These are phyloP conservation scores for Autographa pulchrina DNA, from an alignment of 2,888 invertebrate species.

Conservation along the genomic window DNA sequence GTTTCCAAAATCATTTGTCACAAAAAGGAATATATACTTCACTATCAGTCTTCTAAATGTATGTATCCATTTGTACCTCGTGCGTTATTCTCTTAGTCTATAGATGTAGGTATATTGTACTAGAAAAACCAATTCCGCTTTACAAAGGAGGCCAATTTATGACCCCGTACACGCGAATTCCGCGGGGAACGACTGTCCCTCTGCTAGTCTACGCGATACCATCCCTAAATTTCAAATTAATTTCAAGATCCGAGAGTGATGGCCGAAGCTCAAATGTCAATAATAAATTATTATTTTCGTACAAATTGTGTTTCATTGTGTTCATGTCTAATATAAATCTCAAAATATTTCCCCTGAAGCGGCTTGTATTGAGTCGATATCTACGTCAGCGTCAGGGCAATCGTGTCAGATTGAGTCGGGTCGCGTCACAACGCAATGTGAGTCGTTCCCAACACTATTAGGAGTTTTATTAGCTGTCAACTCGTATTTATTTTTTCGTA, in stretches of 20 bases:
- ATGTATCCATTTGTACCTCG: constrained; percentile 51
- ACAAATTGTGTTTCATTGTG: constrained; percentile 63
- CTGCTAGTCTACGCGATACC: constrained; percentile 40
- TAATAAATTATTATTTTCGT: constrained; percentile 57
- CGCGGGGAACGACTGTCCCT: constrained; percentile 51
- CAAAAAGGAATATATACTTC: not conserved
- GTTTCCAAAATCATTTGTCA: constrained; percentile 18
- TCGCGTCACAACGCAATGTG: constrained; percentile 70
- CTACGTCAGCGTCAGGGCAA: constrained; percentile 67
- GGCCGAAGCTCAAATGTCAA: constrained; percentile 56
- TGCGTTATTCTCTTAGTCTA: constrained; percentile 61
- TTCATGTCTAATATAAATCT: constrained; percentile 64
- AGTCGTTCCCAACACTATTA: constrained; percentile 69
- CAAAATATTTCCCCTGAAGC: constrained; percentile 60
- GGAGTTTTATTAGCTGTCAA: constrained; percentile 80
- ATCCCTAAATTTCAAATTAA: constrained; percentile 65
- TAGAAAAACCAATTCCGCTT: constrained; percentile 81
- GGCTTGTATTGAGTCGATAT: constrained; percentile 60
- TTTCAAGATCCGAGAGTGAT: constrained; percentile 64
- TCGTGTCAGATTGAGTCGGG: constrained; percentile 76
- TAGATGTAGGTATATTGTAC: constrained; percentile 67
- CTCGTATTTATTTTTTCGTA: constrained; percentile 63
- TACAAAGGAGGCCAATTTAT: constrained; percentile 82
- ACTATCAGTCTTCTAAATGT: not conserved
- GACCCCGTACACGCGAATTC: constrained; percentile 70